Conservation (phyloP, 2,888 invertebrate species). For the Halocaridina rubra region DNA sequence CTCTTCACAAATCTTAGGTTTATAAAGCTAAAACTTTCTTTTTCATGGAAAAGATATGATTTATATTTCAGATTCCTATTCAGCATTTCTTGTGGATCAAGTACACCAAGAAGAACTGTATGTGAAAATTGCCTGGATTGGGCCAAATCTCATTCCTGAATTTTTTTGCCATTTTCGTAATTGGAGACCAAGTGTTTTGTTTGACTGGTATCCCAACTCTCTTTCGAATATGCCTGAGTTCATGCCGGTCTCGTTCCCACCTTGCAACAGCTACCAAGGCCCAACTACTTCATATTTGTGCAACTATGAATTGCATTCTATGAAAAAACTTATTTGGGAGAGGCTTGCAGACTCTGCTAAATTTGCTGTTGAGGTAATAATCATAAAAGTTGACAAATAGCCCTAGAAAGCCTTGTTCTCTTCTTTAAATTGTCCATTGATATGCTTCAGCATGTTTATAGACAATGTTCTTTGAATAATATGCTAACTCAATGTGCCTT, state of each 20-base stretch:
- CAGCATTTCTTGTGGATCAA: conserved; percentile 73
- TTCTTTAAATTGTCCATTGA: no score
- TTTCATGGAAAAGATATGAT: background rate
- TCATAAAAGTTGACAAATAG: background rate
- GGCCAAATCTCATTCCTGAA: conserved; percentile 71
- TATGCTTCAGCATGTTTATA: no score
- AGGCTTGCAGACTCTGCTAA: conserved; percentile 16
- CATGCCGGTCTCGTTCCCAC: conserved; percentile 75
- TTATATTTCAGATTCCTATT: conserved; percentile 39
- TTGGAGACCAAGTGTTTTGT: conserved; percentile 72
- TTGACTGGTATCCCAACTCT: conserved; percentile 77
- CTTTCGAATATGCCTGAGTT: conserved; percentile 71
- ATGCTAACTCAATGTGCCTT: background rate
- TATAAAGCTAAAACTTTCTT: background rate
- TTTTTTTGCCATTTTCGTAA: conserved; percentile 65
- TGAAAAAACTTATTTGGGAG: conserved; percentile 74
- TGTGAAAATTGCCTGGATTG: conserved; percentile 79
- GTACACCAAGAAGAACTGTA: conserved; percentile 74
- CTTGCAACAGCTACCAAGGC: conserved; percentile 70
- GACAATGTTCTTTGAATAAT: background rate
- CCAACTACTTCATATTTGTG: conserved; percentile 68
- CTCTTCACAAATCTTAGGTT: no score
- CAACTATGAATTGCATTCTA: conserved; percentile 77
- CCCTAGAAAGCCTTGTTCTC: no score
- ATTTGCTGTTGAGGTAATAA: conserved; percentile 32